These are phyloP conservation scores for Leptobrachium leishanense DNA, from an alignment of 2,113 vertebrate genomes.

Conservation along the genomic window DNA sequence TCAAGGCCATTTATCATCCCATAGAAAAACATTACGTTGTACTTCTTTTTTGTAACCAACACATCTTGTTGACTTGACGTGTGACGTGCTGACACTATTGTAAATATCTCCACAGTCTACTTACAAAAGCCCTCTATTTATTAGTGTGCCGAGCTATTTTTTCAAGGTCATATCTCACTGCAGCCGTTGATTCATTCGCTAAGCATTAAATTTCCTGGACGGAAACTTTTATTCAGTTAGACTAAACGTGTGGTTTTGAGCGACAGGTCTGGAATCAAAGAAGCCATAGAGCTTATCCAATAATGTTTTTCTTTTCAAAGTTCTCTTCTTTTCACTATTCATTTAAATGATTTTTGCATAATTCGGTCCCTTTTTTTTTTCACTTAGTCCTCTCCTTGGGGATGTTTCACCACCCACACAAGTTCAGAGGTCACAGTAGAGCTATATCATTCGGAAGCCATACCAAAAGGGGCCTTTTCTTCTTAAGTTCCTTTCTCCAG, in stretches of 20 bases:
- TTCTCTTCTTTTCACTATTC: slow-evolving; percentile 17
- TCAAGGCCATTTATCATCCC: background rate
- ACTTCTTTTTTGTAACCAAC: background rate
- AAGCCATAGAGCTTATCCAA: slow-evolving; percentile 7
- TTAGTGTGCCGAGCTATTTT: background rate
- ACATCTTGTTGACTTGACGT: background rate
- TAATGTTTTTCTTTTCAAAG: slow-evolving; percentile 39
- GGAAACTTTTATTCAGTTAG: slow-evolving; percentile 39
- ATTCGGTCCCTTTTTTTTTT: slow-evolving; percentile 28
- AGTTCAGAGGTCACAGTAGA: slow-evolving; percentile 35
- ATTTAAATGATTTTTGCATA: slow-evolving; percentile 42
- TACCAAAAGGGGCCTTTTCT: slow-evolving; percentile 20
- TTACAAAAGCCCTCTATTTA: background rate
- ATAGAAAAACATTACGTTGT: background rate
- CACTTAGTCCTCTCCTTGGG: slow-evolving; percentile 32
- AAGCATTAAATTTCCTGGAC: slow-evolving; percentile 13
- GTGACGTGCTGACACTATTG: background rate
- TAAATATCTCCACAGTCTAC: slow-evolving; percentile 2
- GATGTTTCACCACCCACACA: slow-evolving; percentile 35
- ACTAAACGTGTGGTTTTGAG: slow-evolving; percentile 37
- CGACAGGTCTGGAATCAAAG: slow-evolving; percentile 8
- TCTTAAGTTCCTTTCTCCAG: slow-evolving; percentile 12
- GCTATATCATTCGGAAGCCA: slow-evolving; percentile 17
- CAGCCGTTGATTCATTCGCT: slow-evolving; percentile 17
- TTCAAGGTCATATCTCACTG: slow-evolving; percentile 27